Evolutionary conservation across 1,140 invertebrate species (phyloP), one percentile per base, ranked within the genome.

Genomic region (Magallana gigas): DNA sequence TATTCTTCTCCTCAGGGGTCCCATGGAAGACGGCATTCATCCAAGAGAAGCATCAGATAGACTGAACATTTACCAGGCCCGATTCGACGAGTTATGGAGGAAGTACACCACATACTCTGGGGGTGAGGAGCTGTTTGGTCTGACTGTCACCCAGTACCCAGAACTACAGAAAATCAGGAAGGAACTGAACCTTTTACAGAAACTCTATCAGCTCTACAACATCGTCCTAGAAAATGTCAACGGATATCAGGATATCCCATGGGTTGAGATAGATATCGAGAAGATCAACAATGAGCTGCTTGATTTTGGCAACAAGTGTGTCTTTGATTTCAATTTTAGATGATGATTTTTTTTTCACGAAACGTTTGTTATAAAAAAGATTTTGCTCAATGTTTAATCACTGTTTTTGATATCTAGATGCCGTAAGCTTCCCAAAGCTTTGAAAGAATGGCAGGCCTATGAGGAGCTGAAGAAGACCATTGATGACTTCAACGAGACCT

Each of bases 391-490:
- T 48, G 36, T 48, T 48, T 48, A 48, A 48, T 4, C 36, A 1
- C 36, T 76, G 8, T 76, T 29, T 76, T 76, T 76, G 23, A 76
- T 29, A 76, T 11, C 4, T 83, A 94, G 94, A 87, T 95, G 94
- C 89, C 93, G 94, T 56, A 99, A 99, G 94, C 95, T 99, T 57
- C 98, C 98, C 0, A 99, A 99, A 94, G 98, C 97, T 4, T 95
- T 99, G 36, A 99, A 99, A 95, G 98, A 99, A 95, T 99, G 98
- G 98, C 98, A 98, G 12, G 98, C 98, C 1, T 99, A 98, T 95
- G 97, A 97, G 92, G 98, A 98, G 5, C 95, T 99, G 76, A 98
- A 99, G 93, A 98, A 98, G 91, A 99, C 98, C 0, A 99, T 99
- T 88, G 98, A 99, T 93, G 98, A 99, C 93, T 99, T 99, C 94